Conservation (phyloP, 1,140 invertebrate species). For the Ylistrum balloti region DNA sequence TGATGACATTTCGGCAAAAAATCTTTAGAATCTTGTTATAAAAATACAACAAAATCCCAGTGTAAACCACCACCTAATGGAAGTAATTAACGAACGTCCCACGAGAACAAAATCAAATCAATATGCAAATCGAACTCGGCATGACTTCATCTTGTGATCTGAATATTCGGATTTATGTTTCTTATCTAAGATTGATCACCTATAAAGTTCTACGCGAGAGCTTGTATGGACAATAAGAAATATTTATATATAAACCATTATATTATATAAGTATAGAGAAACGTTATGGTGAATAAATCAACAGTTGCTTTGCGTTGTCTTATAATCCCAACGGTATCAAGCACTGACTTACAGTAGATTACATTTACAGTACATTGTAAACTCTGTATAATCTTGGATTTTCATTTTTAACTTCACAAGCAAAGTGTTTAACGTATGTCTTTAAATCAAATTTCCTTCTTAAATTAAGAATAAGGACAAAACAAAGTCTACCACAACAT, state of each 20-base stretch:
- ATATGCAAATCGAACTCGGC: neutral
- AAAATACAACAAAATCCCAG: neutral
- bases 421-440: too few species aligned
- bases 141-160: neutral
- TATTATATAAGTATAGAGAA: neutral
- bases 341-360: too few species aligned
- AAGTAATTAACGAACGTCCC: neutral
- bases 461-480: too few species aligned
- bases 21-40: neutral
- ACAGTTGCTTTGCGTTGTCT: too few species aligned
- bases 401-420: too few species aligned
- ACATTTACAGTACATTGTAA: too few species aligned
- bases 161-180: neutral
- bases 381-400: too few species aligned
- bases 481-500: too few species aligned
- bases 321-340: too few species aligned
- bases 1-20: neutral
- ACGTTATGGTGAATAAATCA: neutral
- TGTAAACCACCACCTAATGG: neutral
- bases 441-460: too few species aligned
- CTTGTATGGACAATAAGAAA: neutral
- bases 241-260: conserved; percentile 3
- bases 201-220: neutral
- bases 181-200: neutral
- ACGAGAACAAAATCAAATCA: conserved; percentile 23